Base-by-base conservation (phyloP, 2,888 invertebrate genomes). In the Acrobasis suavella region DNA sequence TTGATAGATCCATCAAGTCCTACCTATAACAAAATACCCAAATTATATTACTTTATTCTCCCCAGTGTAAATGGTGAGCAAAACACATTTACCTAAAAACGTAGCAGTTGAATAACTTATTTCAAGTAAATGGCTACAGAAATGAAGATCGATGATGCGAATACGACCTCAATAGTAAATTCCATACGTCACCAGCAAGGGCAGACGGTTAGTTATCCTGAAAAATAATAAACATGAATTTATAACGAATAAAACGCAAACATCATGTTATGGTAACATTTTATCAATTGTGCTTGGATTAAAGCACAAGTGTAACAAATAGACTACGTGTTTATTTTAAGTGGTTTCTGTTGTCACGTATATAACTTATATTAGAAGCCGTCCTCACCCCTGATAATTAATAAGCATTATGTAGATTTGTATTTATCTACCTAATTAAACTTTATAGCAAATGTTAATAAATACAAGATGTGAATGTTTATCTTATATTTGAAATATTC, bases 211-310 rank as follows among this genome's bases (percentile, higher is more conserved):
- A 14, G 12, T 46, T 46, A 46, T 46, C 3, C 46, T n/a, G 1
- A 46, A 46, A 46, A n/a, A 46, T 46, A 46, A n/a, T 46, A 46
- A 46, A 46, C 14, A 46, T n/a, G 46, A 14, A 46, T 46, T 46
- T 46, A 46, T 46, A 2, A 46, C 6, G n/a, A 46, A 46, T 14
- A 6, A n/a, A 46, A 3, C 46, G 46, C n/a, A 14, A 46, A 46
- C 12, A n/a, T n/a, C n/a, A n/a, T 14, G 46, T 46, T 6, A 46
- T 14, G 46, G 6, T 10, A 46, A 46, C 46, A 46, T 10, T 46
- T 46, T 46, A n/a, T 46, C 46, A 46, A 46, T 46, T 46, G 14
- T 46, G 46, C 46, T 1, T 46, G 46, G n/a, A 14, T 14, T 46
- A 42, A 46, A 46, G 46, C 46, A 3, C 12, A 46, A 46, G 46